Conservation (phyloP, 2,797 vertebrate genomes). For the Liparis tanakae region DNA sequence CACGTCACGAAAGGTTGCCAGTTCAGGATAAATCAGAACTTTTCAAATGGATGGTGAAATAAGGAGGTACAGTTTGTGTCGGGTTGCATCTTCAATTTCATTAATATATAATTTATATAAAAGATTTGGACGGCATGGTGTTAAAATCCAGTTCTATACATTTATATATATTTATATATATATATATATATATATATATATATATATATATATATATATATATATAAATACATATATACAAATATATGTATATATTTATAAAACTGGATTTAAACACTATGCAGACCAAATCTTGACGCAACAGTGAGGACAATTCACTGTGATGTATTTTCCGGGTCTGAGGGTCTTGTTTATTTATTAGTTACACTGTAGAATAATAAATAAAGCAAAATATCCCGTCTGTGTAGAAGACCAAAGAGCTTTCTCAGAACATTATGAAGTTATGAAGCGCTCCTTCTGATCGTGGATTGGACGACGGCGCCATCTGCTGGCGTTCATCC, state of each 20-base stretch:
- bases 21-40: not conserved
- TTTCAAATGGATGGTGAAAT: not conserved
- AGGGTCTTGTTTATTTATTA: not conserved
- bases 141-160: too few relatives aligned
- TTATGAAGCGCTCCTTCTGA: not conserved
- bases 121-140: too few relatives aligned
- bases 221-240: too few relatives aligned
- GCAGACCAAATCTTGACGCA: not conserved
- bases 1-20: too few relatives aligned
- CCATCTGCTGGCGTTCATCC: constrained; percentile 40
- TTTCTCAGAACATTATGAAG: not conserved
- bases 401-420: not conserved
- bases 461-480: constrained; percentile 24
- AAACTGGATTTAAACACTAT: not conserved
- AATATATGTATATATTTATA: too few relatives aligned
- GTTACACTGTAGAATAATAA: not conserved
- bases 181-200: too few relatives aligned
- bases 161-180: too few relatives aligned
- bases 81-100: not conserved
- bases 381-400: not conserved
- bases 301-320: not conserved
- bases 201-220: too few relatives aligned
- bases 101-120: not conserved
- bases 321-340: not conserved
- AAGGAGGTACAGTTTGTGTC: not conserved